Conservation (phyloP, 1,140 invertebrate genomes). For the Varroa destructor region DNA sequence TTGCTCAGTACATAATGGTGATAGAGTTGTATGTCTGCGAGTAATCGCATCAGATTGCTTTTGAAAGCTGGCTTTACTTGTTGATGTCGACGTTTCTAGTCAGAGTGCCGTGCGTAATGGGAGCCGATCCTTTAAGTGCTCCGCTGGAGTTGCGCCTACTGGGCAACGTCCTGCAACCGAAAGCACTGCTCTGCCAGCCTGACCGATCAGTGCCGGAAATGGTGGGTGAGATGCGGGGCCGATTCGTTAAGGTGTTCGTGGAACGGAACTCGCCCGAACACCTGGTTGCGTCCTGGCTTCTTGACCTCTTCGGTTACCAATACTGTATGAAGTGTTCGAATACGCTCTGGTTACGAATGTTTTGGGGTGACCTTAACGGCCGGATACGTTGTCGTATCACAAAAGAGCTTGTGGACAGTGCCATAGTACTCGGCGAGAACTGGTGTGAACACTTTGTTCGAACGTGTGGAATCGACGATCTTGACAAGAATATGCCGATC, state of each 20-base stretch:
- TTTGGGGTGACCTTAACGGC: conserved; percentile 5
- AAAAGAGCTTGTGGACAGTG: background rate
- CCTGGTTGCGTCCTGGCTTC: conserved; percentile 6
- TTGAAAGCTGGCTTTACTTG: too few species aligned
- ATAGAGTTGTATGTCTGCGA: too few species aligned
- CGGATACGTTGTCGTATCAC: background rate
- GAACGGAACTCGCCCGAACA: conserved; percentile 1
- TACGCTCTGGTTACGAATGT: background rate
- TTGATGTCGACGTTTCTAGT: too few species aligned
- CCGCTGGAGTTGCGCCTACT: background rate
- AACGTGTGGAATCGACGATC: too few species aligned
- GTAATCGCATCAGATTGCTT: too few species aligned
- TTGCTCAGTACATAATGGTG: too few species aligned
- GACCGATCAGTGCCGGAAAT: background rate
- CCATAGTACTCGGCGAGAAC: background rate
- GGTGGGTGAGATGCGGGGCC: conserved; percentile 4
- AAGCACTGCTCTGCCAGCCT: background rate
- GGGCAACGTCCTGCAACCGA: background rate
- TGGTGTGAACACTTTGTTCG: background rate
- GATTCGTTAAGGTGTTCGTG: conserved; percentile 17
- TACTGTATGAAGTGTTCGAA: conserved; percentile 1
- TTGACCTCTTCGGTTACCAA: conserved; percentile 16
- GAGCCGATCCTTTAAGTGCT: background rate
- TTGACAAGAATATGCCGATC: too few species aligned
- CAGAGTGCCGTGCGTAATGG: background rate